Conservation (phyloP, 37 sponge, comb jelly and placozoan genomes). For the Halisarca cf. caerulea region DNA sequence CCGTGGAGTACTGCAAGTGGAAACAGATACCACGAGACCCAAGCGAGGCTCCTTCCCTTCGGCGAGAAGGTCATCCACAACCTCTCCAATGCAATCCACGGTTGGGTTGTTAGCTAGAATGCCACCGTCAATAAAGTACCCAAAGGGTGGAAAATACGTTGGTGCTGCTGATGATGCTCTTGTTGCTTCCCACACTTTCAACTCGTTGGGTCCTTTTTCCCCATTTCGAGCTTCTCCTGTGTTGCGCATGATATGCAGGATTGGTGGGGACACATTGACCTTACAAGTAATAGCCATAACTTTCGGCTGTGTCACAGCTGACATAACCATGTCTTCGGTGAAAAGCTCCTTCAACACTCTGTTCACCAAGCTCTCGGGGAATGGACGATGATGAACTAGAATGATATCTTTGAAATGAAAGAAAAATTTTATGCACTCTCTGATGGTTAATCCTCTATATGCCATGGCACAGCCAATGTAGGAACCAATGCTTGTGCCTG, state of each 20-base stretch:
- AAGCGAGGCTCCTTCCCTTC: neutral
- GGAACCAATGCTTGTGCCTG: neutral
- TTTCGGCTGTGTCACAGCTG: neutral
- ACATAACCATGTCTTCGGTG: neutral
- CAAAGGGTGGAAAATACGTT: neutral
- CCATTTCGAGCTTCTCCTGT: neutral
- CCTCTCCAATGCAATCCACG: neutral
- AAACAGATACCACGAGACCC: neutral
- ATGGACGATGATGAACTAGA: neutral
- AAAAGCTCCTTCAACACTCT: neutral
- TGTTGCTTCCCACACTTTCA: slow-evolving; percentile 13
- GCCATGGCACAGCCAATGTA: neutral
- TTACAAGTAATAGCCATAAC: neutral
- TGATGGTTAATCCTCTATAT: neutral
- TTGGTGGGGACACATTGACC: neutral
- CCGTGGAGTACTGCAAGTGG: neutral
- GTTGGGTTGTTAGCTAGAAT: neutral
- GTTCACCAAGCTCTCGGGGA: neutral
- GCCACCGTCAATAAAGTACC: neutral
- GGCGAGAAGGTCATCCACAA: neutral
- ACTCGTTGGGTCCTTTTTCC: neutral
- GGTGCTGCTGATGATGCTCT: neutral
- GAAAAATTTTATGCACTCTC: neutral
- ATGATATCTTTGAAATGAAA: slow-evolving; percentile 12
- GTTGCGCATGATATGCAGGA: slow-evolving; percentile 2